phyloP scores from a whole-genome alignment of 2,888 invertebrate genomes.

The Bugula neritina region DNA sequence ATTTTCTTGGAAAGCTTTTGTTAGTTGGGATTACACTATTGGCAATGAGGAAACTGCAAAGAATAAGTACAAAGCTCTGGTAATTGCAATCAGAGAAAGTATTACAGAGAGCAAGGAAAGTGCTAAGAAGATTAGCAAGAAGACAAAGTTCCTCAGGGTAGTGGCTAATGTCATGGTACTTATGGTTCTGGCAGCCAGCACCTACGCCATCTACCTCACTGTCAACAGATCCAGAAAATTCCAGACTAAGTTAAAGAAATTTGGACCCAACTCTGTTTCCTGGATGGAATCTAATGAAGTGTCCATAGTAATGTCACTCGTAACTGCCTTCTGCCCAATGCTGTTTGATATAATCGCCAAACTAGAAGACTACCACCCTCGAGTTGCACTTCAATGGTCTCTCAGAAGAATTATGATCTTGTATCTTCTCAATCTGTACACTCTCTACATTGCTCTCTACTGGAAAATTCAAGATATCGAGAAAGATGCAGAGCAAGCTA shows the following conservation, averaged over 20 bases:
- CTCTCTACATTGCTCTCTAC: conserved; percentile 84
- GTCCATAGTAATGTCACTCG: conserved; percentile 80
- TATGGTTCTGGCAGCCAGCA: conserved; percentile 72
- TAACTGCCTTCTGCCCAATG: conserved; percentile 79
- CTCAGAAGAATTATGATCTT: conserved; percentile 85
- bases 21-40: conserved; percentile 98
- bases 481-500: neutral
- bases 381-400: conserved; percentile 81
- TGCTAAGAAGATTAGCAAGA: conserved; percentile 66
- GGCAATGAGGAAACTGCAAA: conserved; percentile 92
- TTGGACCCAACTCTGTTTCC: conserved; percentile 53
- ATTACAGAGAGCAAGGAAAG: conserved; percentile 36
- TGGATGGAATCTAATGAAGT: conserved; percentile 85
- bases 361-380: conserved; percentile 86
- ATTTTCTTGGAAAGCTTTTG: conserved; percentile 93
- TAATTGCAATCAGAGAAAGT: conserved; percentile 11
- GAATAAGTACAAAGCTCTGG: conserved; percentile 58
- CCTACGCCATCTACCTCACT: conserved; percentile 75
- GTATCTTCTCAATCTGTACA: conserved; percentile 87
- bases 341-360: conserved; percentile 79
- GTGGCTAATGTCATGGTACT: conserved; percentile 77
- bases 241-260: conserved; percentile 47
- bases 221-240: conserved; percentile 62
- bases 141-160: conserved; percentile 70
- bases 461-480: conserved; percentile 63